These are phyloP conservation scores for Plebejus argus DNA, from an alignment of 2,888 invertebrate genomes.

Conservation along the genomic window DNA sequence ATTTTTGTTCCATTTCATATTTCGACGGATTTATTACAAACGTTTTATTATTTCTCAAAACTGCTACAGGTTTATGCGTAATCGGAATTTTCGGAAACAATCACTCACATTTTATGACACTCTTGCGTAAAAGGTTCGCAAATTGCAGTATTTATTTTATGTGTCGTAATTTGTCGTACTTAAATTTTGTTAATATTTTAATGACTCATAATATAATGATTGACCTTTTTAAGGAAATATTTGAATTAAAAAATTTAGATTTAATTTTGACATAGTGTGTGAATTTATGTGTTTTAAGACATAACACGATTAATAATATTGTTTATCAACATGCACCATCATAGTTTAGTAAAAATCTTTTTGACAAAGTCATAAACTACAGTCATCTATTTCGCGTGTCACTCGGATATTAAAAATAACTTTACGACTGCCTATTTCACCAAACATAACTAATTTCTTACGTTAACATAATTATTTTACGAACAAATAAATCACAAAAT, in stretches of 20 bases:
- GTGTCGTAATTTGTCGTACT: conserved; percentile 15
- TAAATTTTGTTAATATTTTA: background rate
- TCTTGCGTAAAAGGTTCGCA: conserved; percentile 12
- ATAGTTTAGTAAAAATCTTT: background rate
- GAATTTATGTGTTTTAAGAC: background rate
- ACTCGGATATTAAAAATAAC: background rate
- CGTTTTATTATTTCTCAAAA: conserved; percentile 8
- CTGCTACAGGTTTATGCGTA: conserved; percentile 3
- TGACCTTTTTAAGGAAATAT: background rate
- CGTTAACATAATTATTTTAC: conserved; percentile 34
- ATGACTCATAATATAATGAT: background rate
- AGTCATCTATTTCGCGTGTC: conserved; percentile 10
- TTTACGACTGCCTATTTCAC: background rate
- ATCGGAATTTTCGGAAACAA: conserved; percentile 7
- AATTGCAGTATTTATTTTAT: conserved; percentile 4
- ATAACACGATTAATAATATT: background rate
- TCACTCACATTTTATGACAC: conserved; percentile 15
- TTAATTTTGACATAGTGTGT: too few species aligned
- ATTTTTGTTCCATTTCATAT: background rate
- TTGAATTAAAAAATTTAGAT: too few species aligned
- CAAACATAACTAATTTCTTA: conserved; percentile 12
- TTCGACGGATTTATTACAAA: background rate
- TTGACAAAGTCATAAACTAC: background rate
- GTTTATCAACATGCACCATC: background rate
- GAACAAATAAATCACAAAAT: conserved; percentile 46